Evolutionary conservation across 2,113 vertebrate species (phyloP).

Genomic region (Malaclemys terrapin): DNA sequence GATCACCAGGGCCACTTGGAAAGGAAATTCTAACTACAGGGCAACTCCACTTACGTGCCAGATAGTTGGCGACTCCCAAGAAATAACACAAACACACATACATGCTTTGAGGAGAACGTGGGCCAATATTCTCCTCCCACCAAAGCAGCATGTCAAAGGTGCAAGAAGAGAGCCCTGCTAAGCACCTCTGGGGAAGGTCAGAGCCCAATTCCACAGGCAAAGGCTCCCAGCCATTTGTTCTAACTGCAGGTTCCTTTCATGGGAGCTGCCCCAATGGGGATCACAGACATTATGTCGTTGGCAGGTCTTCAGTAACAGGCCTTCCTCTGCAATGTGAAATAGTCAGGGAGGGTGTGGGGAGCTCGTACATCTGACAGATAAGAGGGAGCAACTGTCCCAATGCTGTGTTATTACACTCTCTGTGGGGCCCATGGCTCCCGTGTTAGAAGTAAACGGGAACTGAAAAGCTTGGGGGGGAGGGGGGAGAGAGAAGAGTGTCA

Average conservation of each 20-base stretch:
- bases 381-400: neutral
- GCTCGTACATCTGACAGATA: neutral
- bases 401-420: neutral
- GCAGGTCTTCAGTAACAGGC: neutral
- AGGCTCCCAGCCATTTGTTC: neutral
- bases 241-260: neutral
- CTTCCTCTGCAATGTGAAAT: neutral
- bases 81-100: too few species aligned
- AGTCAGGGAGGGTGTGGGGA: neutral
- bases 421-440: neutral
- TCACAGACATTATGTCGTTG: neutral
- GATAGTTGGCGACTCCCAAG: too few species aligned
- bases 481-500: rapidly evolving
- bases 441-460: neutral
- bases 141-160: neutral
- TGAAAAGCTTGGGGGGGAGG: neutral
- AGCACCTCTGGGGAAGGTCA: neutral
- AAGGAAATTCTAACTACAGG: too few species aligned
- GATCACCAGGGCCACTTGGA: too few species aligned
- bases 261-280: neutral
- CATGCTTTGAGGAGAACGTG: neutral
- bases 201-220: neutral
- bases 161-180: neutral
- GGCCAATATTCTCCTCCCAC: neutral
- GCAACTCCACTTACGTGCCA: too few species aligned